Percentiles rank a stretch among this genome's conserved stretches.
Evolutionary conservation across 2,113 vertebrate genomes (phyloP).

Genomic region (Alouatta palliata): DNA sequence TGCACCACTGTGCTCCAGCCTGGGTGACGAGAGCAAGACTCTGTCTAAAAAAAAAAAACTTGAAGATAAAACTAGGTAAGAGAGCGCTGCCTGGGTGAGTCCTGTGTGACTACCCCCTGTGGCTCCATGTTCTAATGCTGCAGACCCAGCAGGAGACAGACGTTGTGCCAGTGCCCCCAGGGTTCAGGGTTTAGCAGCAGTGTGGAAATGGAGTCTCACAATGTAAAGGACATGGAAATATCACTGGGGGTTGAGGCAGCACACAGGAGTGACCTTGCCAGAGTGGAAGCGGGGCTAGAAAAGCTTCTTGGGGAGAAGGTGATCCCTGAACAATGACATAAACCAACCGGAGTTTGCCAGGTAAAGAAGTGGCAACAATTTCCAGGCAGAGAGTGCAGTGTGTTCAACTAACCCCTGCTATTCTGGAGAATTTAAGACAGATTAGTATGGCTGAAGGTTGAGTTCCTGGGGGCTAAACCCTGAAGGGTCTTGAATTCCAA

Average conservation of each 20-base stretch:
- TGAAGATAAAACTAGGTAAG: background rate
- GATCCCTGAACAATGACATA: background rate
- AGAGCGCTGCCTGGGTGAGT: background rate
- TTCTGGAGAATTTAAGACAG: background rate
- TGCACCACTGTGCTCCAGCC: too few species aligned
- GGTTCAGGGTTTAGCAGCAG: background rate
- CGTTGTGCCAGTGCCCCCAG: too few species aligned
- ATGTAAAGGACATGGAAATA: accelerated
- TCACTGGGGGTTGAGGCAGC: background rate
- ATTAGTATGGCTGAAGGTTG: background rate
- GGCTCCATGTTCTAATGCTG: background rate
- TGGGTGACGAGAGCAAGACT: too few species aligned
- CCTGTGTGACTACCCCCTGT: too few species aligned
- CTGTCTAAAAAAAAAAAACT: background rate
- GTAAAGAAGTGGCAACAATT: background rate
- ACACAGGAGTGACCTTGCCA: background rate
- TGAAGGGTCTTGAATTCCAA: background rate
- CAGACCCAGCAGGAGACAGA: background rate
- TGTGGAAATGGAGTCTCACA: accelerated
- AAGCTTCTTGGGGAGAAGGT: background rate
- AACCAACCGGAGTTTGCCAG: background rate
- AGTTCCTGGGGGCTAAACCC: too few species aligned
- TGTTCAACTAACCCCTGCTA: too few species aligned
- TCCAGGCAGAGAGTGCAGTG: background rate
- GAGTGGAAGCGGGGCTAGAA: background rate